phyloP scores from a whole-genome alignment of 2,888 invertebrate genomes.

The Antheraea assamensis region DNA sequence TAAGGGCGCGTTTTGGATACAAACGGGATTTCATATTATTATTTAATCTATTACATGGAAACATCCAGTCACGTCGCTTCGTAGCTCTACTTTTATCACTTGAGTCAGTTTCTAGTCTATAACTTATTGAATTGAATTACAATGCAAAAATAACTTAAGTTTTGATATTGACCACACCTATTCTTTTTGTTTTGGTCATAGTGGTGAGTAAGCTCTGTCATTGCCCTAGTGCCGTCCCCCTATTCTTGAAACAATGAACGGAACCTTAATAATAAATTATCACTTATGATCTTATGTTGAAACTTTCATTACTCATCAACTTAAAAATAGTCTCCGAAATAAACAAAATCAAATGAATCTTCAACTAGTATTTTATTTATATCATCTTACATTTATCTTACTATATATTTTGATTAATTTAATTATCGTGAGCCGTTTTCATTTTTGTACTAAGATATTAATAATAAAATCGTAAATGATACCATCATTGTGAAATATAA shows the following conservation, averaged over 20 bases:
- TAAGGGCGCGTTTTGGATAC: constrained; percentile 72
- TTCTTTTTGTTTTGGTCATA: constrained; percentile 47
- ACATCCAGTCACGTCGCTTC: not conserved
- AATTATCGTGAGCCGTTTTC: not conserved
- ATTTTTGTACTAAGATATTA: not conserved
- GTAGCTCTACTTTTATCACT: constrained; percentile 4
- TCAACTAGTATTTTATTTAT: not conserved
- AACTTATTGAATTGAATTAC: not conserved
- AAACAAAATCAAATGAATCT: not conserved
- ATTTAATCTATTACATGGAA: constrained; percentile 49
- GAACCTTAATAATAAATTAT: constrained; percentile 56
- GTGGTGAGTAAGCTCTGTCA: constrained; percentile 71
- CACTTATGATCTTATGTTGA: constrained; percentile 22
- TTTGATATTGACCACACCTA: constrained; percentile 42
- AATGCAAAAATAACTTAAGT: not conserved
- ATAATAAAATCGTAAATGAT: not conserved
- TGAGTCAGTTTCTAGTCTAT: not conserved
- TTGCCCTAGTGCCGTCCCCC: constrained; percentile 58
- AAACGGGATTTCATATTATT: constrained; percentile 60
- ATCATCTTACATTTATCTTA: not conserved
- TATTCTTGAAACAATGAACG: constrained; percentile 67
- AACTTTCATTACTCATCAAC: not conserved
- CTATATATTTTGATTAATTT: not conserved
- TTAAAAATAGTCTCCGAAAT: not conserved
- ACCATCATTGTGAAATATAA: not conserved